Percentiles rank a stretch among this genome's conserved stretches.
These are phyloP conservation scores for Pseudorectes ferrugineus DNA, from an alignment of 2,113 vertebrate species.

Conservation along the genomic window DNA sequence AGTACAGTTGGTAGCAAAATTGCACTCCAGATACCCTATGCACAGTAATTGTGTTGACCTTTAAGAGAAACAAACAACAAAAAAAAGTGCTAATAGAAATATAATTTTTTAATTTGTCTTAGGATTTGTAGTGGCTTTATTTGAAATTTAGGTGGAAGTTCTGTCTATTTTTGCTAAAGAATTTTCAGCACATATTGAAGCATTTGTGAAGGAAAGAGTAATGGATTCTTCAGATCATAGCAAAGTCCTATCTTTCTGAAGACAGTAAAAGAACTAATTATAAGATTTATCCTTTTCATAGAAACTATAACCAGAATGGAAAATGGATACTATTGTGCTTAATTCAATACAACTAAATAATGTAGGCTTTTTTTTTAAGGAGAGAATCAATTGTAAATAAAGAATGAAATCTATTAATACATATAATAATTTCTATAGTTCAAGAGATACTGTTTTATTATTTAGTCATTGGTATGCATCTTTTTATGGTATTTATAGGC, in stretches of 20 bases:
- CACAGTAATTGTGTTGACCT: slow-evolving; percentile 1
- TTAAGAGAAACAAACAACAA: not conserved
- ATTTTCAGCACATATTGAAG: not conserved
- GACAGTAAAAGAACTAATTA: not conserved
- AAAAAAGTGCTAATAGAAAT: not conserved
- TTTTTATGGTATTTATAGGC: not conserved
- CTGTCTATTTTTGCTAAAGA: not conserved
- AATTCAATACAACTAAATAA: not conserved
- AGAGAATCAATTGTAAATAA: not conserved
- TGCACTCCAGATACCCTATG: slow-evolving; percentile 4
- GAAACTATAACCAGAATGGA: not conserved
- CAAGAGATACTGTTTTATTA: not conserved
- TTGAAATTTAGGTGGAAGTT: not conserved
- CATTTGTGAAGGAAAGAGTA: not conserved
- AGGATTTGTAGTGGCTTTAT: not conserved
- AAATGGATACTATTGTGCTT: not conserved
- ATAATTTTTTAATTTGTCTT: not conserved
- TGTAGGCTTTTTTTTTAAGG: not conserved
- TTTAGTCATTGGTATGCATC: not conserved
- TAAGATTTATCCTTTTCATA: not conserved
- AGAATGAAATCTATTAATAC: not conserved
- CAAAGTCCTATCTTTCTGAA: not conserved
- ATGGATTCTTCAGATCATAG: not conserved
- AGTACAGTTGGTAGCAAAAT: not conserved
- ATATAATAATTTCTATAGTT: not conserved